Evolutionary conservation across 2,113 vertebrate species (phyloP).

Genomic region (Apodemus speciosus): DNA sequence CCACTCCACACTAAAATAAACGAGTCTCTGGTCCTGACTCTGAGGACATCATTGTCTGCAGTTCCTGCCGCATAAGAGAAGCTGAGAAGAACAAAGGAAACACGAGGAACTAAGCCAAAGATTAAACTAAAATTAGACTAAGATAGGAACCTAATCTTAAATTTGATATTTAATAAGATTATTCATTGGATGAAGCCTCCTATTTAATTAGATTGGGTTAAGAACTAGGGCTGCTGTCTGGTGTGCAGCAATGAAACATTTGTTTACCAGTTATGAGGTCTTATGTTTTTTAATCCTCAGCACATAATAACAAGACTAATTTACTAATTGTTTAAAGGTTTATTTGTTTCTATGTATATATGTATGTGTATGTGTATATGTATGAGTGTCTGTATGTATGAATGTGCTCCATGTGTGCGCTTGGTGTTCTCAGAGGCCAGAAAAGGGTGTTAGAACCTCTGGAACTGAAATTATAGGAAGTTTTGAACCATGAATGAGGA

Average conservation of each 20-base stretch:
- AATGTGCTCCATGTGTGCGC: neutral
- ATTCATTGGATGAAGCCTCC: neutral
- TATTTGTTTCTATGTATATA: neutral
- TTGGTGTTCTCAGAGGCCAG: neutral
- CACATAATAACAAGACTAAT: neutral
- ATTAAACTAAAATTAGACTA: neutral
- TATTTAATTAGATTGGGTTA: conserved; percentile 22
- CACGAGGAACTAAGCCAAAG: neutral
- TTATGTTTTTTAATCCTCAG: neutral
- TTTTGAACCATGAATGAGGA: neutral
- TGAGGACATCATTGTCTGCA: neutral
- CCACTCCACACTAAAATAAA: neutral
- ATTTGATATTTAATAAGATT: neutral
- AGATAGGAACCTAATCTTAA: neutral
- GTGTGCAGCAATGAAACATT: neutral
- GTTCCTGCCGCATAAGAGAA: neutral
- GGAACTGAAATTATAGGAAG: too few species aligned
- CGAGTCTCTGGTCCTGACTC: neutral
- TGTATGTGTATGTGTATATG: too few species aligned
- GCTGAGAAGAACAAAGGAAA: conserved; percentile 13
- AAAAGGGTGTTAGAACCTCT: neutral
- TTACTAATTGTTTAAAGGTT: neutral
- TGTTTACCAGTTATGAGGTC: neutral
- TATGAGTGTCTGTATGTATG: neutral
- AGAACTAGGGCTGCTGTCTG: neutral